Evolutionary conservation across 1,140 invertebrate genomes (phyloP).

Genomic region (Heliconius himera): DNA sequence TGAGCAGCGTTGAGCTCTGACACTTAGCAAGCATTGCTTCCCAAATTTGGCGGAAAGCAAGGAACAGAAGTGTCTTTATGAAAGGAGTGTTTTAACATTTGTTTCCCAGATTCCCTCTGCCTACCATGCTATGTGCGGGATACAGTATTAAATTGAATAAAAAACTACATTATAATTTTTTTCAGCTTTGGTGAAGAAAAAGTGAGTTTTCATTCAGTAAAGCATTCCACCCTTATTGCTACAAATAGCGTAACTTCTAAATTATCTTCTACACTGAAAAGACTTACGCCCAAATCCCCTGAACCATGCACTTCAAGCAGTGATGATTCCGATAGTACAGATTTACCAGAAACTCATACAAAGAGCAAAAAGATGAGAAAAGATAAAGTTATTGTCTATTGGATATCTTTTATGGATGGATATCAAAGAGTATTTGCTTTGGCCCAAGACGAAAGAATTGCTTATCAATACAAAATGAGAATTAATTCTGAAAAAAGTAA

Average conservation of each 20-base stretch:
- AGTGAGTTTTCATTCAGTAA: constrained; percentile 86
- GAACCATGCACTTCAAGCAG: constrained; percentile 78
- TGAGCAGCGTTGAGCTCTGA: too few relatives aligned
- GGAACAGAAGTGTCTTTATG: not conserved
- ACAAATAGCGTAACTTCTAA: constrained; percentile 78
- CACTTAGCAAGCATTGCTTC: not conserved
- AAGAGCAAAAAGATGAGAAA: constrained; percentile 77
- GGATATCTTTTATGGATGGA: constrained; percentile 90
- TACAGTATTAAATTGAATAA: too few relatives aligned
- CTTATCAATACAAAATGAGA: constrained; percentile 85
- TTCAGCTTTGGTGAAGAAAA: constrained; percentile 86
- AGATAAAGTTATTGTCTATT: constrained; percentile 88
- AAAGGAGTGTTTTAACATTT: too few relatives aligned
- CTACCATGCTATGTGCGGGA: too few relatives aligned
- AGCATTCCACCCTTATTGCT: constrained; percentile 72
- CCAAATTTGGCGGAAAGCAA: not conserved
- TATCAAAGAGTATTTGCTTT: constrained; percentile 90
- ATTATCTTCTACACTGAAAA: constrained; percentile 76
- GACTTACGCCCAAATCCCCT: constrained; percentile 74
- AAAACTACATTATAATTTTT: not conserved
- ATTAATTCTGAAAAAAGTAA: constrained; percentile 87
- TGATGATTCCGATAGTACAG: constrained; percentile 81
- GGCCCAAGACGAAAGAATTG: constrained; percentile 90
- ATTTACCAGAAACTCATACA: constrained; percentile 65
- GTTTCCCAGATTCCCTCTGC: too few relatives aligned